Conservation (phyloP, 1,140 invertebrate genomes). For the Frieseomelitta varia region DNA sequence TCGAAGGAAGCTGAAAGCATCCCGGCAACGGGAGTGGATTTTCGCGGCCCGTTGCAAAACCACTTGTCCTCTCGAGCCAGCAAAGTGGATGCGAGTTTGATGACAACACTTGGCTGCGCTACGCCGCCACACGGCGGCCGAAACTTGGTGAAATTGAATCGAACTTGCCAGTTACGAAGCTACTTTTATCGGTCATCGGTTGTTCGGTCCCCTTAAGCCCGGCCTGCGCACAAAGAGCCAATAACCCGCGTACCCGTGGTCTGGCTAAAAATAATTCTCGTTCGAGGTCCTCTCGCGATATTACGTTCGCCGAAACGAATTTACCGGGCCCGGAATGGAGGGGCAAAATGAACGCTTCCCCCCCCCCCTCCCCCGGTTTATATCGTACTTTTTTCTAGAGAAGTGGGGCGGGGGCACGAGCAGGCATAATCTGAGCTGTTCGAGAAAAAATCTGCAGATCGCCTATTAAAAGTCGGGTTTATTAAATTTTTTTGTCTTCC, state of each 20-base stretch:
- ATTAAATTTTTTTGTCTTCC: neutral
- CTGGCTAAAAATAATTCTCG: constrained; percentile 26
- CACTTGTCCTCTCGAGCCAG: constrained; percentile 35
- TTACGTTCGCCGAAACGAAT: neutral
- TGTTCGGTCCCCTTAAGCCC: neutral
- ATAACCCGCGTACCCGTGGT: neutral
- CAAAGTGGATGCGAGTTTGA: constrained; percentile 60
- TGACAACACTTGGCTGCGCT: constrained; percentile 27
- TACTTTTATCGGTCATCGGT: constrained; percentile 44
- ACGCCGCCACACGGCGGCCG: neutral
- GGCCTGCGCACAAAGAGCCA: neutral
- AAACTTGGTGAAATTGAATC: constrained; percentile 60
- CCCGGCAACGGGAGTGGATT: constrained; percentile 51
- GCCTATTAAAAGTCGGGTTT: neutral
- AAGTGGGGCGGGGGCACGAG: neutral
- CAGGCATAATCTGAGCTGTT: neutral
- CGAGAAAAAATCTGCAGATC: neutral
- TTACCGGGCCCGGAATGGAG: neutral
- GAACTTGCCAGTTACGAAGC: constrained; percentile 26
- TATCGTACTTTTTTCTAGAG: neutral
- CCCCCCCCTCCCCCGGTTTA: no score
- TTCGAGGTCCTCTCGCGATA: constrained; percentile 5
- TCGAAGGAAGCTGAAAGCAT: neutral
- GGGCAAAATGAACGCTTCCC: neutral
- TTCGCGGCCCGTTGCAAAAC: constrained; percentile 5